Evolutionary conservation across 2,113 vertebrate genomes (phyloP), one percentile per base, ranked within the genome.

Genomic region (Urocitellus parryii): DNA sequence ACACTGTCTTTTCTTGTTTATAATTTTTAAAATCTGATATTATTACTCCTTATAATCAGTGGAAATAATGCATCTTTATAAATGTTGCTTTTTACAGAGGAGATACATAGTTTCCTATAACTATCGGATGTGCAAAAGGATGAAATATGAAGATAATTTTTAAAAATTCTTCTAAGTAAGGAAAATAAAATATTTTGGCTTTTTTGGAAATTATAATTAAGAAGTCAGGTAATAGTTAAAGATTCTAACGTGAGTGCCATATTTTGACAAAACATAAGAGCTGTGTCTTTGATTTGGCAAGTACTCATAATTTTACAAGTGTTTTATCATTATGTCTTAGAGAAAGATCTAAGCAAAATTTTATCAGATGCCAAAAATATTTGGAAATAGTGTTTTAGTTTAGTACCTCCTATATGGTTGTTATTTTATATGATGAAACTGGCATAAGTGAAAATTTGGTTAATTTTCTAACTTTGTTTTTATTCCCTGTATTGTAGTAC

Each of bases 391-490:
- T 74, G 32, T 94, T 77, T 93, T 58, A 39, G 42, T 94, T 96
- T 51, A 63, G 25, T 63, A 72, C 14, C 1, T 13, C 51, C 58
- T 80, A 53, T 13, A 24, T 73, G 72, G 51, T 67, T 65, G 37
- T 93, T 94, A 81, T 95, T 90, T 96, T 82, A 67, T 34, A 39
- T 17, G 70, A n/a, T 39, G 94, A 85, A 93, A 51, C 10, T 89
- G 82, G 53, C 18, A 12, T 91, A 90, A 82, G n/a, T 63, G n/a
- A 90, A 96, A 82, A 84, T 87, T 92, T 89, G 34, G 73, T 96
- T 88, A 72, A 70, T 90, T 80, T 88, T 93, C 77, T 90, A 56
- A 73, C 74, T 83, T 91, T 94, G 42, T 91, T 86, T 79, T 95
- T 80, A n/a, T 94, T 94, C n/a, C 96, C 86, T 70, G 3, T 63